phyloP scores from a whole-genome alignment of 2,113 vertebrate genomes.

The Oceanites oceanicus region DNA sequence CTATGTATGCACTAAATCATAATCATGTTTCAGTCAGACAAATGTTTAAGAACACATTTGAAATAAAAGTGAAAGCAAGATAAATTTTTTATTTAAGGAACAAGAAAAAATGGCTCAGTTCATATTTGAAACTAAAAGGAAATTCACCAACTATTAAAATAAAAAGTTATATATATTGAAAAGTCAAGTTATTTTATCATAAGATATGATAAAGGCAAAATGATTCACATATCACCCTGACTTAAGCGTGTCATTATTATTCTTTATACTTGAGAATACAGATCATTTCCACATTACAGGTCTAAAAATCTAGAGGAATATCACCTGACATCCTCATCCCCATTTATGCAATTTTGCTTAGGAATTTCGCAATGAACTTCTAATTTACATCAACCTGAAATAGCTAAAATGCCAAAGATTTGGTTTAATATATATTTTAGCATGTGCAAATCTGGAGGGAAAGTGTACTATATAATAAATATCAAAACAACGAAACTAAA shows the following conservation, averaged over 20 bases:
- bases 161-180: background rate
- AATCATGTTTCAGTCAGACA: background rate
- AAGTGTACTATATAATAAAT: background rate
- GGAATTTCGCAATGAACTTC: background rate
- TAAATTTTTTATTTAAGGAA: constrained; percentile 8
- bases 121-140: background rate
- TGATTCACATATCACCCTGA: background rate
- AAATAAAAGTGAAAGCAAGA: background rate
- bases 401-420: background rate
- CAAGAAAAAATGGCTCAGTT: background rate
- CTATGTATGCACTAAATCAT: background rate
- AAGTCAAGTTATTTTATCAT: background rate
- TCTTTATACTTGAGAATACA: background rate
- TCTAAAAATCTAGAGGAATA: background rate
- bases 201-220: background rate
- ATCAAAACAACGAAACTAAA: background rate
- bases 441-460: background rate
- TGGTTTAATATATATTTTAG: background rate
- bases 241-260: background rate
- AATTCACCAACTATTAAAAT: background rate
- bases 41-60: background rate
- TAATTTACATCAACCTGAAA: background rate
- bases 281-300: background rate
- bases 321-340: background rate
- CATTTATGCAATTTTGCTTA: background rate